Evolutionary conservation across 2,888 invertebrate genomes (phyloP).

Genomic region (Exocentrus adspersus): DNA sequence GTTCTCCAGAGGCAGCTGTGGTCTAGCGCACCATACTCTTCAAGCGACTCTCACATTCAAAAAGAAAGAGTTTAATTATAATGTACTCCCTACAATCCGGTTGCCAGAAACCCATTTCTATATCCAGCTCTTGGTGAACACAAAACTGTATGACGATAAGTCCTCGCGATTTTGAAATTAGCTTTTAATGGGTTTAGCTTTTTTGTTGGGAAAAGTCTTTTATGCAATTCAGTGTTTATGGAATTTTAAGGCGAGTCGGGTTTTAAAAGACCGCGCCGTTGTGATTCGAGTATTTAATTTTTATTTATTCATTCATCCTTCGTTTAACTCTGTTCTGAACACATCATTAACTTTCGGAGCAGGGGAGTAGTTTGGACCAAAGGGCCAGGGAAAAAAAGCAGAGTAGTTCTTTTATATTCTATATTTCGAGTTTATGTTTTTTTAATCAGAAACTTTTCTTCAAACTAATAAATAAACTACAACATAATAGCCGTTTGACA

Average conservation of each 20-base stretch:
- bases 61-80: conserved; percentile 30
- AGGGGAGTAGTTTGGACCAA: too few species aligned
- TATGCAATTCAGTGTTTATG: background rate
- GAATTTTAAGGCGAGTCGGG: too few species aligned
- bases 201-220: conserved; percentile 2
- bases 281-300: background rate
- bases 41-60: conserved; percentile 17
- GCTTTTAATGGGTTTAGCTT: background rate
- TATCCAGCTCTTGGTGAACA: background rate
- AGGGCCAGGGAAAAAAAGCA: too few species aligned
- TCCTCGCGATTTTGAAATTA: background rate
- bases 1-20: conserved; percentile 40
- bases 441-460: too few species aligned
- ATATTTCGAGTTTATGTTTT: too few species aligned
- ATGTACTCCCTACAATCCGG: conserved; percentile 10
- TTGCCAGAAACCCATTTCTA: conserved; percentile 4
- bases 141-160: background rate
- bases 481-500: too few species aligned
- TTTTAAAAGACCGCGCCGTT: background rate
- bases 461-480: too few species aligned
- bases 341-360: too few species aligned
- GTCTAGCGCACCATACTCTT: conserved; percentile 28
- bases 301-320: background rate
- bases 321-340: background rate
- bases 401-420: too few species aligned